A percentile compares a stretch with the other conserved stretches of the same genome.
Conservation (phyloP, 2,797 vertebrate genomes). For the Gambusia yucatana region DNA sequence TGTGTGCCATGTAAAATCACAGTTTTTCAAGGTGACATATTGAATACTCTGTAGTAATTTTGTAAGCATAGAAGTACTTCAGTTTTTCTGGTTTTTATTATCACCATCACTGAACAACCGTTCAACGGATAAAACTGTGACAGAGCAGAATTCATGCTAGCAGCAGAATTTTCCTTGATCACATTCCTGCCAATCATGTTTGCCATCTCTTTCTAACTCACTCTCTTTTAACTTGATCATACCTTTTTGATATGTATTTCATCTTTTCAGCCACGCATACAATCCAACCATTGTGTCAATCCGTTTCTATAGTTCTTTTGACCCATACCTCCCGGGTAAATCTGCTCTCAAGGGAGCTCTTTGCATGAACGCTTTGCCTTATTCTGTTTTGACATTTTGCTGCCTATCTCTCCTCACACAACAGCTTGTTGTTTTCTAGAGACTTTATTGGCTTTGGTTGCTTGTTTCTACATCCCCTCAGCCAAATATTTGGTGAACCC, state of each 20-base stretch:
- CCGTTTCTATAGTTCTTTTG: background rate
- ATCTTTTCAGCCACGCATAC: conserved; percentile 7
- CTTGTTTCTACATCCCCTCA: conserved; percentile 5
- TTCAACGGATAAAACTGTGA: background rate
- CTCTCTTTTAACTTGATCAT: background rate
- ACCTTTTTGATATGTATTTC: conserved; percentile 1
- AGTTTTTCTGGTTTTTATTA: background rate
- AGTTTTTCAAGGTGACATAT: background rate
- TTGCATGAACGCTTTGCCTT: conserved; percentile 2
- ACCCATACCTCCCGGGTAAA: conserved; percentile 31
- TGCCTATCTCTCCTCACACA: background rate
- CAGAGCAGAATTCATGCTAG: background rate
- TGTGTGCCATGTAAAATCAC: background rate
- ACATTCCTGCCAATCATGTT: conserved; percentile 12
- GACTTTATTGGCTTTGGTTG: background rate
- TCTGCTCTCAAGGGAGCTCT: background rate
- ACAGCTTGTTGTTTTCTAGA: background rate
- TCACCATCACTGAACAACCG: background rate
- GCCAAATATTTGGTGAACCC: background rate
- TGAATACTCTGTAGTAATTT: background rate
- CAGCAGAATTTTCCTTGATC: background rate
- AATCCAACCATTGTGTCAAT: background rate
- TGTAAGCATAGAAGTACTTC: background rate
- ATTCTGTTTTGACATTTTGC: background rate
- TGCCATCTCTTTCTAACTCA: conserved; percentile 4